phyloP scores from a whole-genome alignment of 2,113 vertebrate genomes.

The Pholis gunnellus region DNA sequence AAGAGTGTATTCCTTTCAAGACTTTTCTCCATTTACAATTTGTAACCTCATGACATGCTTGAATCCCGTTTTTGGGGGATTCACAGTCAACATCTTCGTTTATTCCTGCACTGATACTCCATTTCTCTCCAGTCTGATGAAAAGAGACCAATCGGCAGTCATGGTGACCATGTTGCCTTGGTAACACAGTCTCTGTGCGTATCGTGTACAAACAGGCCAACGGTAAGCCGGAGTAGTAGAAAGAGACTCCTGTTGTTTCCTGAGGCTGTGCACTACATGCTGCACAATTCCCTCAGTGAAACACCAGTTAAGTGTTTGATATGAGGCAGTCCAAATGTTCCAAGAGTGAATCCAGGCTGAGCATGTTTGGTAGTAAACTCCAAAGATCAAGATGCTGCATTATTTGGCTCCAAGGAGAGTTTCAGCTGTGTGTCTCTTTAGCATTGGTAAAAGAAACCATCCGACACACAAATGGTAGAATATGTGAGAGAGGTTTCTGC shows the following conservation, averaged over 20 bases:
- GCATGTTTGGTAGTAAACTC: background rate
- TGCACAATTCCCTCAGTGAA: background rate
- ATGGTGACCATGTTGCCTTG: constrained; percentile 46
- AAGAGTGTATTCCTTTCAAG: background rate
- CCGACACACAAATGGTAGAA: background rate
- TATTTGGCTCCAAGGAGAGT: background rate
- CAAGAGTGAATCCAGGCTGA: too few species aligned
- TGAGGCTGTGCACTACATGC: background rate
- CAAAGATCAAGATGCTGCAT: too few species aligned
- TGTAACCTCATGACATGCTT: background rate
- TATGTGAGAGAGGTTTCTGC: background rate
- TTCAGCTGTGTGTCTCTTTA: background rate
- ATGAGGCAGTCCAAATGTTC: too few species aligned
- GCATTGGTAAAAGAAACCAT: background rate
- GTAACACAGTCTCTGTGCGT: constrained; percentile 28
- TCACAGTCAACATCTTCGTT: background rate
- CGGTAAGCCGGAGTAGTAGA: constrained; percentile 3
- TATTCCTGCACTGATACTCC: background rate
- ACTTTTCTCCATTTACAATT: background rate
- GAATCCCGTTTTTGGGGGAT: background rate
- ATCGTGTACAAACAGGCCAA: constrained; percentile 13
- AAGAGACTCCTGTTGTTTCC: background rate
- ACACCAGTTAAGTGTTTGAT: background rate
- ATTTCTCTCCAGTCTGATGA: background rate
- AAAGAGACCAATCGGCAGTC: constrained; percentile 5